Evolutionary conservation across 2,113 vertebrate species (phyloP).

Genomic region (Callospermophilus lateralis): DNA sequence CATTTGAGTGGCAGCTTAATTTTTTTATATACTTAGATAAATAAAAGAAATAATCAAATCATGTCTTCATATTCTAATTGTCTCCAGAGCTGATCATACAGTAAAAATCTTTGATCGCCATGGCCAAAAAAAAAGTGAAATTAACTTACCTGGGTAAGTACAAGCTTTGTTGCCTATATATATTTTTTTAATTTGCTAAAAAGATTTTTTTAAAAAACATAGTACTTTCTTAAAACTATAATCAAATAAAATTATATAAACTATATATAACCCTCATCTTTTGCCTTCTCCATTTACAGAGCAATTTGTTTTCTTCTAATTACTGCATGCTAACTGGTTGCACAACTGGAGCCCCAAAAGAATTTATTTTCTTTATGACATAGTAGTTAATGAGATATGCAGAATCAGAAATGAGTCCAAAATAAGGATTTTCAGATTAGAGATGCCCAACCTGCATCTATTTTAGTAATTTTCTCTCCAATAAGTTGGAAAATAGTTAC

Average conservation of each 20-base stretch:
- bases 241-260: constrained; percentile 25
- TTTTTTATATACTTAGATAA: constrained; percentile 40
- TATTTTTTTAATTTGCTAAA: neutral
- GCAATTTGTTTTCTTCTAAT: no score
- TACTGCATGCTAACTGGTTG: no score
- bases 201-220: neutral
- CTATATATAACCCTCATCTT: neutral
- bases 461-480: constrained; percentile 17
- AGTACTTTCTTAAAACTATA: constrained; percentile 41
- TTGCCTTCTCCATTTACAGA: constrained; percentile 11
- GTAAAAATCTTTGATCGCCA: constrained; percentile 99
- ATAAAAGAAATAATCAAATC: constrained; percentile 47
- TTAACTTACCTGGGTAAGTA: constrained; percentile 94
- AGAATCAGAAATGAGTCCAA: neutral
- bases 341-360: neutral
- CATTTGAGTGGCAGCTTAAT: neutral
- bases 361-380: constrained; percentile 16
- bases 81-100: constrained; percentile 91
- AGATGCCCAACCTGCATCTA: neutral
- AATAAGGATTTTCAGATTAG: neutral
- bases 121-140: constrained; percentile 96
- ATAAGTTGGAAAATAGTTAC: constrained; percentile 39
- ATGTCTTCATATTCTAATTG: constrained; percentile 55
- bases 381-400: neutral
- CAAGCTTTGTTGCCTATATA: constrained; percentile 1